These are phyloP conservation scores for Silurus aristotelis DNA, from an alignment of 2,797 vertebrate species.

Conservation along the genomic window DNA sequence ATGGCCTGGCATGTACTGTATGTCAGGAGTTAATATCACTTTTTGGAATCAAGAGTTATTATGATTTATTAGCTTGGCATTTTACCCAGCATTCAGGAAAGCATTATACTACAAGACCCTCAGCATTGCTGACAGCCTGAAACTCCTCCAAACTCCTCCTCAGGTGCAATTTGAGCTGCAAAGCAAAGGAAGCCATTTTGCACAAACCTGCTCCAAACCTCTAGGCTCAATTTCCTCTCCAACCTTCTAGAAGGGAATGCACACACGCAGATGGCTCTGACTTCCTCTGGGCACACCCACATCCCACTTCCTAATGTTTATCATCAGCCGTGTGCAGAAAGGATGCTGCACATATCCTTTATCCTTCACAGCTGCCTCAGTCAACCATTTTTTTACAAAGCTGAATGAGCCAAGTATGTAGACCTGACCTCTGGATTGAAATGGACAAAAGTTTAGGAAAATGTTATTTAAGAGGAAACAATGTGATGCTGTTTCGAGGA, in stretches of 20 bases:
- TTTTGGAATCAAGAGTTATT: neutral
- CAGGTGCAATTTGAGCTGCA: constrained; percentile 31
- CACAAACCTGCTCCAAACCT: constrained; percentile 32
- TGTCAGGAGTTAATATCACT: neutral
- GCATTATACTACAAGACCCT: neutral
- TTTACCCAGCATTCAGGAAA: neutral
- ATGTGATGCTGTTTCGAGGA: constrained; percentile 21
- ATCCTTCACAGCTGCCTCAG: constrained; percentile 48
- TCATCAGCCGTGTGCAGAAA: constrained; percentile 51
- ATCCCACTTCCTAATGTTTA: constrained; percentile 54
- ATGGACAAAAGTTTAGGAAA: constrained; percentile 39
- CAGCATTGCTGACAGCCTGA: constrained; percentile 13
- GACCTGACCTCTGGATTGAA: constrained; percentile 1
- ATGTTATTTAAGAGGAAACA: constrained; percentile 42
- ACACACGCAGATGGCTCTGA: constrained; percentile 50
- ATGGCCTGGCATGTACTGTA: neutral
- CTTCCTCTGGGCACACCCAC: constrained; percentile 52
- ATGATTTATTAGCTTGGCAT: constrained; percentile 20
- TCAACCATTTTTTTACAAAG: constrained; percentile 5
- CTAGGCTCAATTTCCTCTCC: constrained; percentile 42
- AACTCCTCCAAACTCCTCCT: constrained; percentile 16
- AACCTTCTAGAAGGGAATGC: constrained; percentile 37
- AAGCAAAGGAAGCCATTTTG: constrained; percentile 27
- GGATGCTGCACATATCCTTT: constrained; percentile 53
- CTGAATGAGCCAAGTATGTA: constrained; percentile 1